Percentiles rank a stretch among this genome's conserved stretches.
These are phyloP conservation scores for Cetoscarus ocellatus DNA, from an alignment of 2,797 vertebrate genomes.

Conservation along the genomic window DNA sequence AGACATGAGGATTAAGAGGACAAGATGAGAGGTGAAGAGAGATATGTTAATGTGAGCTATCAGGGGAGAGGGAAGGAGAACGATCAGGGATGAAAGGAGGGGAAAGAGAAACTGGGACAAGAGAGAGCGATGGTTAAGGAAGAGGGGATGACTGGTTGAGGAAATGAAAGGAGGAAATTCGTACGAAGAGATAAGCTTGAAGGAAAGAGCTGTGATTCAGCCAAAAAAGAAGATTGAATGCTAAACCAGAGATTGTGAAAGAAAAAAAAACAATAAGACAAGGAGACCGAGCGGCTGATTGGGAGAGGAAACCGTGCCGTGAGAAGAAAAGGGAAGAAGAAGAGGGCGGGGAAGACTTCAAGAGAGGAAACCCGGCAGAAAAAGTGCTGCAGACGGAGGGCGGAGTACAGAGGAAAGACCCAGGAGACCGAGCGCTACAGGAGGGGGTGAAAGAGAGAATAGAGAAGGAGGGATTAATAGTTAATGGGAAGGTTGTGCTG, in stretches of 20 bases:
- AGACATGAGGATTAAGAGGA: conserved; percentile 2
- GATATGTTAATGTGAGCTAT: not conserved
- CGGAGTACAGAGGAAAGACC: conserved; percentile 51
- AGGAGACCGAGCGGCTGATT: conserved; percentile 23
- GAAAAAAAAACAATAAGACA: conserved; percentile 2
- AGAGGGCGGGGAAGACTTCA: conserved; percentile 57
- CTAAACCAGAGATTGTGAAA: conserved; percentile 13
- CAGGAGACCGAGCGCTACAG: conserved; percentile 42
- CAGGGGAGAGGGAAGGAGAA: conserved; percentile 2
- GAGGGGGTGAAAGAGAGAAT: conserved; percentile 39
- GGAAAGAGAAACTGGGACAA: conserved; percentile 50
- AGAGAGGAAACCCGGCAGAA: conserved; percentile 58
- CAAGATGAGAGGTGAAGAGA: conserved; percentile 7
- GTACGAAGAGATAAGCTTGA: not conserved
- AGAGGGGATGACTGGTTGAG: conserved; percentile 5
- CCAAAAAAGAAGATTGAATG: not conserved
- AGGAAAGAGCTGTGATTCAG: conserved; percentile 1
- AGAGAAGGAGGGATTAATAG: conserved; percentile 66
- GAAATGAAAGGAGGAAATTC: conserved; percentile 9
- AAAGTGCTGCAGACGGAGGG: conserved; percentile 54
- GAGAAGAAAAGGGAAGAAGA: conserved; percentile 23
- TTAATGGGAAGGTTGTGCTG: conserved; percentile 61
- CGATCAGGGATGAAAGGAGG: conserved; percentile 2
- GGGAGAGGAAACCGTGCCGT: conserved; percentile 46
- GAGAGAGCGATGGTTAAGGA: conserved; percentile 13